Evolutionary conservation across 2,113 vertebrate species (phyloP).

Genomic region (Poeciliopsis prolifica): DNA sequence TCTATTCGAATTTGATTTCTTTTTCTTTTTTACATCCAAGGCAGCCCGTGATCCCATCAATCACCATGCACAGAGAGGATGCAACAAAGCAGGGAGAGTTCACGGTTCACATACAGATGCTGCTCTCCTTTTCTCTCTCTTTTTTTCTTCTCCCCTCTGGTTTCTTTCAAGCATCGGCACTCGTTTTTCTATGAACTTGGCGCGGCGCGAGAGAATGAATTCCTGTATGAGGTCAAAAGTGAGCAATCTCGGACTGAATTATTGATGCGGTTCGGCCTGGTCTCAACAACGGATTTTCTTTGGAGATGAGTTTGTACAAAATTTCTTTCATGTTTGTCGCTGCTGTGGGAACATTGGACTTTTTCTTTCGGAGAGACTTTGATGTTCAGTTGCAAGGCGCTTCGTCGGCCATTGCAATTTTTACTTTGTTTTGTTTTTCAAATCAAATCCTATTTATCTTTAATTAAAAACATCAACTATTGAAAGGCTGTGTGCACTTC

Average conservation of each 20-base stretch:
- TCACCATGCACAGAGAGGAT: slow-evolving; percentile 25
- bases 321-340: not conserved
- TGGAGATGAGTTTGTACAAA: slow-evolving; percentile 11
- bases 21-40: slow-evolving; percentile 15
- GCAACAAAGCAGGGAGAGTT: slow-evolving; percentile 24
- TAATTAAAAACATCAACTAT: not conserved
- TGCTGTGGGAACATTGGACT: not conserved
- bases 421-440: no score
- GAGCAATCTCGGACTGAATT: slow-evolving; percentile 55
- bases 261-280: slow-evolving; percentile 45
- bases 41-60: slow-evolving; percentile 47
- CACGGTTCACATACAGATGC: slow-evolving; percentile 43
- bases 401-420: not conserved
- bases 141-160: slow-evolving; percentile 1
- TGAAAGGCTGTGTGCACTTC: not conserved
- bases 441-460: slow-evolving; percentile 11
- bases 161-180: slow-evolving; percentile 40
- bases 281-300: slow-evolving; percentile 30
- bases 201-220: slow-evolving; percentile 42
- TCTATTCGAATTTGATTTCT: slow-evolving; percentile 9
- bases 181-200: slow-evolving; percentile 43
- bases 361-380: slow-evolving; percentile 3
- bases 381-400: not conserved
- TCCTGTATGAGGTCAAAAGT: slow-evolving; percentile 62
- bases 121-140: slow-evolving; percentile 6